These are phyloP conservation scores for Aphaenogaster ashmeadi DNA, from an alignment of 1,140 invertebrate genomes.

Conservation along the genomic window DNA sequence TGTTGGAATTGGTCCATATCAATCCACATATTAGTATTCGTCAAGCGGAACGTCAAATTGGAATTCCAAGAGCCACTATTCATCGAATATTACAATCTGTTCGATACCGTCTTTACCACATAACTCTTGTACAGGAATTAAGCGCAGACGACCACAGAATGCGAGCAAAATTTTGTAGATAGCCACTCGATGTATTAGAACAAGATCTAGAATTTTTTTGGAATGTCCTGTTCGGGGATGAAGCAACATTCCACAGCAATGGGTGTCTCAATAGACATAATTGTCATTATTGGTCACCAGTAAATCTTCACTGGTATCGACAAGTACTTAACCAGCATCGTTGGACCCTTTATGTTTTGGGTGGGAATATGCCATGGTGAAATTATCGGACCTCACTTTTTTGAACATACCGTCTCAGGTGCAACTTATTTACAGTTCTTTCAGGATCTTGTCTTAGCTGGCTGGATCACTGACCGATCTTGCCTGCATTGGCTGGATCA, in stretches of 20 bases:
- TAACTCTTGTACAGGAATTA: constrained; percentile 2
- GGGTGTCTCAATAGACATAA: constrained; percentile 67
- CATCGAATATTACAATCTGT: constrained; percentile 15
- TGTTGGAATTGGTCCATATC: background rate
- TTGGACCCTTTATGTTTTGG: constrained; percentile 45
- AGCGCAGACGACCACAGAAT: background rate
- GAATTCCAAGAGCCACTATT: background rate
- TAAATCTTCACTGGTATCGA: constrained; percentile 61
- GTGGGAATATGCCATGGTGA: constrained; percentile 37
- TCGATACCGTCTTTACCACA: background rate
- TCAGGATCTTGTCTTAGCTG: background rate
- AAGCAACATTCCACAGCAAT: constrained; percentile 66
- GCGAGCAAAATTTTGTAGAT: constrained; percentile 54
- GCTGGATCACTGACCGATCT: background rate
- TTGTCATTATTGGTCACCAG: constrained; percentile 56
- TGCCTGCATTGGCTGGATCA: background rate
- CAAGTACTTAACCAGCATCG: constrained; percentile 55
- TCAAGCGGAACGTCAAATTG: background rate
- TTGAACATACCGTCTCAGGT: constrained; percentile 16
- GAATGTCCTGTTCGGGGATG: constrained; percentile 49
- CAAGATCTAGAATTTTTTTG: constrained; percentile 59
- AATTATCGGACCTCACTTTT: constrained; percentile 16
- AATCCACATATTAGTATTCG: background rate
- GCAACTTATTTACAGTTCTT: constrained; percentile 27
- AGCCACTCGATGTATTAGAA: constrained; percentile 12